A percentile compares a stretch with the other conserved stretches of the same genome.
Conservation (phyloP, 1,140 invertebrate species). For the Hermetia illucens region DNA sequence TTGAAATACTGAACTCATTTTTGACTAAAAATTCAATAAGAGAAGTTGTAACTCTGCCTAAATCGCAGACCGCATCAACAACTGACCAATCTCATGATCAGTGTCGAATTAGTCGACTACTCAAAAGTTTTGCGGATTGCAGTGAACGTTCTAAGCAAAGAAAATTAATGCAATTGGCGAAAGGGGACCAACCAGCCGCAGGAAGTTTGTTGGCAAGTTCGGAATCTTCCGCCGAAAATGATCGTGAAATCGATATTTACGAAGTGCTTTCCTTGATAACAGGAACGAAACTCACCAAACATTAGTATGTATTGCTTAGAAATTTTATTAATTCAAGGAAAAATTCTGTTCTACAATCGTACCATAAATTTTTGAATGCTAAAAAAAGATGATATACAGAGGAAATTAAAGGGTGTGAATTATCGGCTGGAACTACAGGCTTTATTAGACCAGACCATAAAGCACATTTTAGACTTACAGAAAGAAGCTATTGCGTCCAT, state of each 20-base stretch:
- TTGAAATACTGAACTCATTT: too few relatives aligned
- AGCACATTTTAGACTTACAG: constrained; percentile 1
- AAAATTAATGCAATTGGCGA: too few relatives aligned
- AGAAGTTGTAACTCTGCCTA: too few relatives aligned
- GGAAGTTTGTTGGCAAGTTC: not conserved
- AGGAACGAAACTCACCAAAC: constrained; percentile 3
- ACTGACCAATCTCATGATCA: too few relatives aligned
- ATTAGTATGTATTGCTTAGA: constrained; percentile 1
- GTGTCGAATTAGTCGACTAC: too few relatives aligned
- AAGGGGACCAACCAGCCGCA: constrained; percentile 2
- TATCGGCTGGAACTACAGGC: constrained; percentile 1
- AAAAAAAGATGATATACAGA: constrained; percentile 1
- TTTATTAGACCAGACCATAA: not conserved
- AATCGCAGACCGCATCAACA: too few relatives aligned
- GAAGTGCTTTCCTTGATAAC: constrained; percentile 3
- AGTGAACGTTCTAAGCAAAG: too few relatives aligned
- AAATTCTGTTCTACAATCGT: not conserved
- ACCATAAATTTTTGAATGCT: not conserved
- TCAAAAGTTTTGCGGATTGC: too few relatives aligned
- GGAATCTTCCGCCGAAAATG: not conserved
- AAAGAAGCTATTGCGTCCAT: constrained; percentile 2
- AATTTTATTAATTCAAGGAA: not conserved
- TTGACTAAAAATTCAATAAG: too few relatives aligned
- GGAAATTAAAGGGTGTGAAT: constrained; percentile 5
- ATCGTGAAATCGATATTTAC: not conserved